Base-by-base conservation (phyloP, 2,797 vertebrate genomes). In the Antennarius maculatus region DNA sequence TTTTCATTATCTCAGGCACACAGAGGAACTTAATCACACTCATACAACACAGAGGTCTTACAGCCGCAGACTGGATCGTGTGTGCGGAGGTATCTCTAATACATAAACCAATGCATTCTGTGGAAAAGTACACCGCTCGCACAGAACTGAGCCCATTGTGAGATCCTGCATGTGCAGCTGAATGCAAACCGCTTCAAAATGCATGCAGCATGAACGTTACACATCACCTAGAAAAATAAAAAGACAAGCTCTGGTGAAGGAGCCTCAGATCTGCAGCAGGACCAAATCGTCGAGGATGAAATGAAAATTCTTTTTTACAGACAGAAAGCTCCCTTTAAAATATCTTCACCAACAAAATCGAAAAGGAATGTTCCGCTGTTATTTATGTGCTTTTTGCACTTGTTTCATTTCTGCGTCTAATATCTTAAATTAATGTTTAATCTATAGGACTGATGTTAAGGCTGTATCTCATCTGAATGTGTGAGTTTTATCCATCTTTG, bases 1-100 rank as follows among this genome's bases (percentile, higher is more conserved):
- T 92, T 93, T 94, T 94, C 92, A 95, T 94, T 92, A 94, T 96
- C 94, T 95, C 90, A 89, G 82, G 91, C 93, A 14, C 50, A 91
- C 94, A 95, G 94, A 95, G 94, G 94, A 95, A 94, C 95, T 95
- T 94, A 95, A 95, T 95, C 94, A 93, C 93, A 90, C 84, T 91
- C 92, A 82, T 93, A 92, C 92, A 90, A 94, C 94, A 90, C 92
- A 91, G 76, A 74, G 57, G 69, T 84, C 80, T 88, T 79, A 71
- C 28, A 80, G 74, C 78, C 69, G 71, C 42, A 80, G 75, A 81
- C 53, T 53, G 65, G 59, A 77, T 69, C 58, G 71, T 50, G 47
- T 60, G 55, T 42, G 72, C 70, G 9, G 78, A 76, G 80, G 71
- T 71, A 69, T 80, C 67, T 56, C 49, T 47, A 56, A 58, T 23